phyloP scores from a whole-genome alignment of 2,797 vertebrate species.

The Petrocephalus sullivani region DNA sequence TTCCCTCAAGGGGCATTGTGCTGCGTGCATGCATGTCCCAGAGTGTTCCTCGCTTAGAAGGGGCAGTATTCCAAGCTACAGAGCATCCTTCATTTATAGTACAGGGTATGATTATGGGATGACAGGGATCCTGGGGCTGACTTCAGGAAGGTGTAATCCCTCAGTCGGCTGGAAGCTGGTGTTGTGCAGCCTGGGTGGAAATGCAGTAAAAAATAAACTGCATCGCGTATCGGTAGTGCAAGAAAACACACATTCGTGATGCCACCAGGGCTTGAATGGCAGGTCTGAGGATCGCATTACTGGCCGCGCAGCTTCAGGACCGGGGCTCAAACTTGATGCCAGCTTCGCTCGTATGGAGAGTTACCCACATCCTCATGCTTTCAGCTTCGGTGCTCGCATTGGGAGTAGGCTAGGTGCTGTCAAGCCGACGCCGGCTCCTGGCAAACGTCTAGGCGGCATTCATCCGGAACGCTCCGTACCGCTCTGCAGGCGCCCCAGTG shows the following conservation, averaged over 20 bases:
- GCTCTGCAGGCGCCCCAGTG: background rate
- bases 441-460: background rate
- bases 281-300: background rate
- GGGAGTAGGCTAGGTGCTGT: background rate
- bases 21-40: background rate
- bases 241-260: background rate
- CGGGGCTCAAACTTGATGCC: background rate
- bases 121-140: background rate
- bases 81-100: background rate
- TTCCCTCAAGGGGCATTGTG: background rate
- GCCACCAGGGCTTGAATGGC: background rate
- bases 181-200: background rate
- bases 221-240: background rate
- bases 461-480: background rate
- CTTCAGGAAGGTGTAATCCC: background rate
- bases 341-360: background rate
- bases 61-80: background rate
- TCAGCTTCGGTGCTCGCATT: background rate
- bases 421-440: background rate
- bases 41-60: background rate
- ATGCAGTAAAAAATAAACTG: background rate
- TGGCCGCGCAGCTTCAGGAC: background rate
- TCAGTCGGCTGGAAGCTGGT: background rate
- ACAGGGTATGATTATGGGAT: background rate
- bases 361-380: background rate